Evolutionary conservation across 2,797 vertebrate species (phyloP).

Genomic region (Clamator glandarius): DNA sequence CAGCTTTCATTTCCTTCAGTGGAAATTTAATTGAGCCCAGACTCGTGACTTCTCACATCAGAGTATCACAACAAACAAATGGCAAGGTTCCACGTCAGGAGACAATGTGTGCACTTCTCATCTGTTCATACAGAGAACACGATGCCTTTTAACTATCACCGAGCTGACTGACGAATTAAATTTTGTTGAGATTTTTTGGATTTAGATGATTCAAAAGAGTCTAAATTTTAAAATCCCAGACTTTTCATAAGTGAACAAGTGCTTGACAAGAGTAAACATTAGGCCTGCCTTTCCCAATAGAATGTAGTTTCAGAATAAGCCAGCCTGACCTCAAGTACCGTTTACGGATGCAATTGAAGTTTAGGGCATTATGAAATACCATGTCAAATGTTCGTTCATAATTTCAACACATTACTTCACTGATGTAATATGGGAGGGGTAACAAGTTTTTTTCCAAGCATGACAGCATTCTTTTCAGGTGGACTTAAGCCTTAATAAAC

Average conservation of each 20-base stretch:
- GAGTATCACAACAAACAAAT: background rate
- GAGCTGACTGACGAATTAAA: background rate
- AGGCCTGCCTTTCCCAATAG: background rate
- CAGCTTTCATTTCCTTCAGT: background rate
- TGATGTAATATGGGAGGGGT: background rate
- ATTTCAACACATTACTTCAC: background rate
- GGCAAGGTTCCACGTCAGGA: background rate
- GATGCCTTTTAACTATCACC: background rate
- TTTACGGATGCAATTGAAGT: background rate
- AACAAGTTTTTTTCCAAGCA: background rate
- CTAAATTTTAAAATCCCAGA: background rate
- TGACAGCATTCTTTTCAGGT: background rate
- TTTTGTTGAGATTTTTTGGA: background rate
- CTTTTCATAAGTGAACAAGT: background rate
- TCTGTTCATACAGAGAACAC: background rate
- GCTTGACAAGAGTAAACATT: background rate
- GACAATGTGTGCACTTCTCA: accelerated
- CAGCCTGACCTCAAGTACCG: background rate
- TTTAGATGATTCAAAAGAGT: background rate
- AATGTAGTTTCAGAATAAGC: background rate
- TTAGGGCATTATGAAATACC: conserved; percentile 24
- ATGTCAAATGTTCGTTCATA: background rate
- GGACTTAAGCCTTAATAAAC: too few relatives aligned
- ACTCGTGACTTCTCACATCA: background rate
- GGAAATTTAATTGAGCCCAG: background rate